Conservation (phyloP, 2,888 invertebrate species). For the Platypus cylindrus region DNA sequence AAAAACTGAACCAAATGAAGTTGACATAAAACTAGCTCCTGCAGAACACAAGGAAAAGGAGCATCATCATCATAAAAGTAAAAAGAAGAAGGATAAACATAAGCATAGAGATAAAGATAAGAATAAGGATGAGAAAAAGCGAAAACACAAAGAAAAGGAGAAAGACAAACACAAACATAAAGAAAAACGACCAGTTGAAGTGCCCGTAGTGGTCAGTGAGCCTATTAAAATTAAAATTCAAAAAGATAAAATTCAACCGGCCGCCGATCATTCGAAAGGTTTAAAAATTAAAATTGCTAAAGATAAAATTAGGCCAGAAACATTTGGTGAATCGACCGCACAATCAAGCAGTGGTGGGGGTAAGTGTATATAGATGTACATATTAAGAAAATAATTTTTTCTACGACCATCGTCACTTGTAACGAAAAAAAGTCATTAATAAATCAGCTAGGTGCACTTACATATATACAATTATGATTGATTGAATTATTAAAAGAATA, state of each 20-base stretch:
- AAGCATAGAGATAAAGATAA: slow-evolving; percentile 63
- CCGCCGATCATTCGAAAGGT: slow-evolving; percentile 36
- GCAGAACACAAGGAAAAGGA: slow-evolving; percentile 29
- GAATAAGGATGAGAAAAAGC: slow-evolving; percentile 47
- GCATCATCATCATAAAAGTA: slow-evolving; percentile 31
- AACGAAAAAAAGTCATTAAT: no score
- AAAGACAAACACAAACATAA: slow-evolving; percentile 39
- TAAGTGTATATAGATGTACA: slow-evolving; percentile 6
- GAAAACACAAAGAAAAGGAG: slow-evolving; percentile 65
- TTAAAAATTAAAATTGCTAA: slow-evolving; percentile 75
- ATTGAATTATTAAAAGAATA: no score
- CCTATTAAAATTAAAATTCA: slow-evolving; percentile 34
- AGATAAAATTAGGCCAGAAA: slow-evolving; percentile 50
- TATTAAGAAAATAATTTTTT: slow-evolving; percentile 1
- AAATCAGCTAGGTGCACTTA: no score
- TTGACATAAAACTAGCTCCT: slow-evolving; percentile 13
- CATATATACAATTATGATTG: no score
- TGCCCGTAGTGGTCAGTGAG: slow-evolving; percentile 27
- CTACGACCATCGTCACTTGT: no score
- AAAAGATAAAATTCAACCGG: slow-evolving; percentile 22
- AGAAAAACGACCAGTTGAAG: slow-evolving; percentile 20
- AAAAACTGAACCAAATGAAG: slow-evolving; percentile 14
- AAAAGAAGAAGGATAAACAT: slow-evolving; percentile 50
- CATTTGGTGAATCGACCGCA: slow-evolving; percentile 29
- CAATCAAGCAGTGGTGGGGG: slow-evolving; percentile 17